Conservation (phyloP, 2,888 invertebrate species). For the Oegoconia quadripuncta region DNA sequence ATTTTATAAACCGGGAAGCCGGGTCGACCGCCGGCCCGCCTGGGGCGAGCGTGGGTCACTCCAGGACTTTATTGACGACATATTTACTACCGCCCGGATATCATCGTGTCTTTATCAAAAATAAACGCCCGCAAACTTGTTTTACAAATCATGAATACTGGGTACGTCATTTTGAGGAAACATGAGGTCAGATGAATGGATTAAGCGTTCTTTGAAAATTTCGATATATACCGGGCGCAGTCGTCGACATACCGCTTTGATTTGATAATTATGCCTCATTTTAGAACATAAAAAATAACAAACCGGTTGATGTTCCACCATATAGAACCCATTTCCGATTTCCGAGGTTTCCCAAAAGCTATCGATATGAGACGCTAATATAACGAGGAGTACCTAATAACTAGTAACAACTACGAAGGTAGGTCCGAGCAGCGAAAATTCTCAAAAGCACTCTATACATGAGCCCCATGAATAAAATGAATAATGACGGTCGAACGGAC, state of each 20-base stretch:
- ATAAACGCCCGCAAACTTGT: conserved; percentile 22
- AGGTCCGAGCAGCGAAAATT: no score
- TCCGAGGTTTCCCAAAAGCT: no score
- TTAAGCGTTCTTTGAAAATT: no score
- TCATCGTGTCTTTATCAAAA: conserved; percentile 37
- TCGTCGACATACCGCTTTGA: no score
- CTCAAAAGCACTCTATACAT: conserved; percentile 47
- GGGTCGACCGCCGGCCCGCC: conserved; percentile 42
- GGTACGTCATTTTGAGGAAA: not conserved
- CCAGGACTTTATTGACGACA: conserved; percentile 51
- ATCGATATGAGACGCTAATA: no score
- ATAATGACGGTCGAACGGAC: conserved; percentile 64
- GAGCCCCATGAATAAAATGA: conserved; percentile 73
- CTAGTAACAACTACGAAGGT: no score
- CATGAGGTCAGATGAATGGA: not conserved
- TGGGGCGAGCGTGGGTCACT: conserved; percentile 43
- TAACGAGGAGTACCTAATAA: no score
- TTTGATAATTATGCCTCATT: no score
- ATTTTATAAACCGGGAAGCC: conserved; percentile 58
- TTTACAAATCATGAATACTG: not conserved
- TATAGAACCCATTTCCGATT: no score
- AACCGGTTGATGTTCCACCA: no score
- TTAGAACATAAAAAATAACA: no score
- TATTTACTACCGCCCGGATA: conserved; percentile 48
- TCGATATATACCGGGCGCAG: no score